A percentile compares a stretch with the other conserved stretches of the same genome.
Conservation (phyloP, 2,113 vertebrate genomes). For the Taxidea taxus region DNA sequence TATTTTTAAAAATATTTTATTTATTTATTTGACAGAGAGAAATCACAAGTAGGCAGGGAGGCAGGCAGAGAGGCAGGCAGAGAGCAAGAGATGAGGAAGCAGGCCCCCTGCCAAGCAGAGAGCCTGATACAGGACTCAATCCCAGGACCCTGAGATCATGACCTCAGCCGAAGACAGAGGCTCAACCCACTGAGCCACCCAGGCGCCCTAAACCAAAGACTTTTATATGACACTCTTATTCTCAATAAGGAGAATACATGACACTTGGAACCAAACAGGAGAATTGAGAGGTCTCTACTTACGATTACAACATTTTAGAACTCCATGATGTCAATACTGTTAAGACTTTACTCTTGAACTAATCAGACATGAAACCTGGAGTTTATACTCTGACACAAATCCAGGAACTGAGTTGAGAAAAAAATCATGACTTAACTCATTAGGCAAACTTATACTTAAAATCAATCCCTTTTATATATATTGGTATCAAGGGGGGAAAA, state of each 20-base stretch:
- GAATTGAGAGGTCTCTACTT: background rate
- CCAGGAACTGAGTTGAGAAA: background rate
- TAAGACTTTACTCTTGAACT: background rate
- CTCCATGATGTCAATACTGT: background rate
- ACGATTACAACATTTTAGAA: background rate
- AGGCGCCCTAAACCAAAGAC: background rate
- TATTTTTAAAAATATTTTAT: too few relatives aligned
- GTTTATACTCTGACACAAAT: background rate
- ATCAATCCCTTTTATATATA: background rate
- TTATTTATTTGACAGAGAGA: too few relatives aligned
- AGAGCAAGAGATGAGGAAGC: too few relatives aligned
- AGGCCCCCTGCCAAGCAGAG: too few relatives aligned
- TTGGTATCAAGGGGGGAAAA: background rate
- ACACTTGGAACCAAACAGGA: background rate
- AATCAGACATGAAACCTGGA: background rate
- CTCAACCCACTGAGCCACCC: too few relatives aligned
- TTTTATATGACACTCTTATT: background rate
- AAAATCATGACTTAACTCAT: background rate
- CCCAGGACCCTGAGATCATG: too few relatives aligned
- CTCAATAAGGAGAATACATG: background rate
- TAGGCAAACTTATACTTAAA: background rate
- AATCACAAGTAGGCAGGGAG: too few relatives aligned
- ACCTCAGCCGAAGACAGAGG: too few relatives aligned
- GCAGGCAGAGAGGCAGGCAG: too few relatives aligned
- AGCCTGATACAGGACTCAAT: too few relatives aligned